Evolutionary conservation across 2,888 invertebrate genomes (phyloP).

Genomic region (Leptothorax acervorum): DNA sequence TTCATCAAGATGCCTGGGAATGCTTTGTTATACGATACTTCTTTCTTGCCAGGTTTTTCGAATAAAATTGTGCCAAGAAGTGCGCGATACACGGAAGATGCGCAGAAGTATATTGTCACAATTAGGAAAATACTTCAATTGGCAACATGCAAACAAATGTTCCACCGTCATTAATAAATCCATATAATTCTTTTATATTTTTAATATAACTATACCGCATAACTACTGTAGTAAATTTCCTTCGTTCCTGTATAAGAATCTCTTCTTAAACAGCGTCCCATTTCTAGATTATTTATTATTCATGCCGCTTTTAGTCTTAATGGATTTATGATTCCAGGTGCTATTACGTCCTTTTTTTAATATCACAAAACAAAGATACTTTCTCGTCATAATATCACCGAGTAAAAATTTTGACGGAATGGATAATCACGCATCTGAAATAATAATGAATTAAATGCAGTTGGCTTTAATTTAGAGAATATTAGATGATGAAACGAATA

Average conservation of each 20-base stretch:
- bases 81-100: neutral
- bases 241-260: neutral
- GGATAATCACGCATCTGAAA: neutral
- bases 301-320: constrained; percentile 27
- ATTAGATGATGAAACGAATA: neutral
- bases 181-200: neutral
- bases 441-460: constrained; percentile 13
- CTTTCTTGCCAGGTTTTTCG: neutral
- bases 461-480: constrained; percentile 10
- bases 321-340: constrained; percentile 10
- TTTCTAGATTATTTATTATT: constrained; percentile 26
- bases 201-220: neutral
- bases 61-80: neutral
- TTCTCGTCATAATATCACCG: neutral
- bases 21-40: neutral
- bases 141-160: neutral
- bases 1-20: constrained; percentile 30
- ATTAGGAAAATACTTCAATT: neutral
- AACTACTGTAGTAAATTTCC: neutral
- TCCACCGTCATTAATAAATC: neutral
- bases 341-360: neutral
- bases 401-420: too few relatives aligned
- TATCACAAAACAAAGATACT: neutral
- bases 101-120: neutral
- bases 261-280: too few relatives aligned